Conservation (phyloP, 2,888 invertebrate species). For the Trypoxylon attenuatum region DNA sequence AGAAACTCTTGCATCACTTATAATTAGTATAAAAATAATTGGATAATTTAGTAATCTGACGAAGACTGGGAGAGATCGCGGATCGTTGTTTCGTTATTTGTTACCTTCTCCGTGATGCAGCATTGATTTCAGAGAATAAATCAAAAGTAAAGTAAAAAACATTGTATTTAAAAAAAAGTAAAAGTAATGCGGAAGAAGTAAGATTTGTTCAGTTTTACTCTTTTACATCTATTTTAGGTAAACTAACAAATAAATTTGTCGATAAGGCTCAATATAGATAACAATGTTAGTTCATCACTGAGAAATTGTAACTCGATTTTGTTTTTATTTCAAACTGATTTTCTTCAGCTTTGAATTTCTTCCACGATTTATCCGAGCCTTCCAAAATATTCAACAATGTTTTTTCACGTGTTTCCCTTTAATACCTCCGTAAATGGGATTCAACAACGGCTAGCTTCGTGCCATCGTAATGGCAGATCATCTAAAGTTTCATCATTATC, state of each 20-base stretch:
- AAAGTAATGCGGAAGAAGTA: too few species aligned
- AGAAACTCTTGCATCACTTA: constrained; percentile 44
- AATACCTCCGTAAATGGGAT: constrained; percentile 44
- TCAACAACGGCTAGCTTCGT: constrained; percentile 49
- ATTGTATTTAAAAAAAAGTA: too few species aligned
- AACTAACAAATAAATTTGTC: too few species aligned
- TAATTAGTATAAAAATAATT: constrained; percentile 72
- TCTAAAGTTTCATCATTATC: neutral
- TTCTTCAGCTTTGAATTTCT: constrained; percentile 1
- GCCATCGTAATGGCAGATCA: constrained; percentile 26
- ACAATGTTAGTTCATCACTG: too few species aligned
- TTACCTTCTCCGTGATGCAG: too few species aligned
- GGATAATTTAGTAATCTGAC: constrained; percentile 61
- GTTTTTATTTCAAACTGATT: too few species aligned
- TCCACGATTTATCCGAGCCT: constrained; percentile 44
- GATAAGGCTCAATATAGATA: too few species aligned
- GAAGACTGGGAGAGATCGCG: constrained; percentile 46
- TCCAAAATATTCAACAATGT: constrained; percentile 64
- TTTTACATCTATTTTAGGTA: too few species aligned
- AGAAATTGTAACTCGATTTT: too few species aligned
- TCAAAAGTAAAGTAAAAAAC: too few species aligned
- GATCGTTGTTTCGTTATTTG: constrained; percentile 2
- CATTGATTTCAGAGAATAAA: too few species aligned
- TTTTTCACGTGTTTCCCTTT: constrained; percentile 24
- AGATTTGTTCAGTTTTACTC: too few species aligned